phyloP scores from a whole-genome alignment of 2,113 vertebrate genomes.

The Myotis lucifugus region DNA sequence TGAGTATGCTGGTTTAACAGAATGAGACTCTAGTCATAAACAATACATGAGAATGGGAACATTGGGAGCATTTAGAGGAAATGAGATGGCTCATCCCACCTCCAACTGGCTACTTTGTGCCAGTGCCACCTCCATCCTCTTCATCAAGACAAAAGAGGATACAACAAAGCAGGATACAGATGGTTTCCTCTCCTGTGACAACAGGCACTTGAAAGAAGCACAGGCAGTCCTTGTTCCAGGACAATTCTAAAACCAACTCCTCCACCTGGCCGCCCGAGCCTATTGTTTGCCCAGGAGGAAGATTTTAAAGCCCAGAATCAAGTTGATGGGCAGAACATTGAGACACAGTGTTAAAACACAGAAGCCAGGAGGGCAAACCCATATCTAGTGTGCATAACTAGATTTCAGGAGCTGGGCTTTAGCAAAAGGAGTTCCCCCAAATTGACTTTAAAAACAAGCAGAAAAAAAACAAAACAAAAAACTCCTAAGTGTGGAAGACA shows the following conservation, averaged over 20 bases:
- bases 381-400: too few species aligned
- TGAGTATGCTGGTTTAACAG: neutral
- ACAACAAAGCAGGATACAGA: neutral
- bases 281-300: accelerated
- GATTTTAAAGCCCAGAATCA: neutral
- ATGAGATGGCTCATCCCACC: neutral
- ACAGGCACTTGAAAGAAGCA: neutral
- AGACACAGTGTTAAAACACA: neutral
- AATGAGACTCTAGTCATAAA: neutral
- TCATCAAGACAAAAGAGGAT: neutral
- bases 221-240: neutral
- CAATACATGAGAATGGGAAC: neutral
- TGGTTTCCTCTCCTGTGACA: accelerated
- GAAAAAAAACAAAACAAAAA: neutral
- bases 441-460: neutral
- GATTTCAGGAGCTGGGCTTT: neutral
- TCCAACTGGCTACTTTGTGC: neutral
- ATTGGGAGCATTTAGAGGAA: neutral
- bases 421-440: neutral
- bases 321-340: neutral
- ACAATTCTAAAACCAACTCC: neutral
- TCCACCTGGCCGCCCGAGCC: accelerated
- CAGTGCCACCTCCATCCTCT: neutral
- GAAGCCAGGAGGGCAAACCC: neutral
- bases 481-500: neutral